Percentiles rank a stretch among this genome's conserved stretches.
Conservation (phyloP, 2,888 invertebrate genomes). For the Raillietiella orientalis region DNA sequence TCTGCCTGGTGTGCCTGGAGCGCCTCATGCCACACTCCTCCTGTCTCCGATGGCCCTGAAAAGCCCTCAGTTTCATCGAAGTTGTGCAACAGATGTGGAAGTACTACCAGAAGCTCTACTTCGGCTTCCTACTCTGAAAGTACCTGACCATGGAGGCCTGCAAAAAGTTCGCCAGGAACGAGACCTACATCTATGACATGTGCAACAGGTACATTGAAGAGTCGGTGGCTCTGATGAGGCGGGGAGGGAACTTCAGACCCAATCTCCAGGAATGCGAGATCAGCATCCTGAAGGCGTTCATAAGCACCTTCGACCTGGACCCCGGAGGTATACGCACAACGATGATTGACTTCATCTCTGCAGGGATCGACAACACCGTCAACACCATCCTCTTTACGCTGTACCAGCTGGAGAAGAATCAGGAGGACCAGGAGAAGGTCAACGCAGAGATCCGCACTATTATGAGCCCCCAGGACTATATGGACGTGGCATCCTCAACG, state of each 20-base stretch:
- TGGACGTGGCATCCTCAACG: conserved; percentile 7
- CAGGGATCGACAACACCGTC: conserved; percentile 10
- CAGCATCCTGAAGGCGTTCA: conserved; percentile 7
- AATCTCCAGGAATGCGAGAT: conserved; percentile 4
- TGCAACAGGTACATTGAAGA: conserved; percentile 7
- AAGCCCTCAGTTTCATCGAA: conserved; percentile 10
- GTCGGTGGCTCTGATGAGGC: conserved; percentile 3
- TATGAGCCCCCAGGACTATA: conserved; percentile 4
- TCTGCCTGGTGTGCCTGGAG: conserved; percentile 11
- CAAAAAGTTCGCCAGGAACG: conserved; percentile 8
- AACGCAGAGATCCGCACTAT: conserved; percentile 9
- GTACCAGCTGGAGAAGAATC: conserved; percentile 11
- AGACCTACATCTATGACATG: conserved; percentile 8
- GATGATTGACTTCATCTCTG: conserved; percentile 9
- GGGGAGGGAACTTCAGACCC: conserved; percentile 3
- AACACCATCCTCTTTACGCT: conserved; percentile 11
- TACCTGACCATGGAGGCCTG: conserved; percentile 8
- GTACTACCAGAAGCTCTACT: conserved; percentile 10
- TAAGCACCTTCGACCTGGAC: conserved; percentile 6
- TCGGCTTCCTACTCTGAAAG: conserved; percentile 11
- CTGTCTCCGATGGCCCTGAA: conserved; percentile 7
- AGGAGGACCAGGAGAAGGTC: conserved; percentile 10
- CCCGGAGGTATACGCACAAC: conserved; percentile 8
- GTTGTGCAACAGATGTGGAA: conserved; percentile 10
- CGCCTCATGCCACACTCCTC: conserved; percentile 11